These are phyloP conservation scores for Sander vitreus DNA, from an alignment of 2,113 vertebrate species.

Conservation along the genomic window DNA sequence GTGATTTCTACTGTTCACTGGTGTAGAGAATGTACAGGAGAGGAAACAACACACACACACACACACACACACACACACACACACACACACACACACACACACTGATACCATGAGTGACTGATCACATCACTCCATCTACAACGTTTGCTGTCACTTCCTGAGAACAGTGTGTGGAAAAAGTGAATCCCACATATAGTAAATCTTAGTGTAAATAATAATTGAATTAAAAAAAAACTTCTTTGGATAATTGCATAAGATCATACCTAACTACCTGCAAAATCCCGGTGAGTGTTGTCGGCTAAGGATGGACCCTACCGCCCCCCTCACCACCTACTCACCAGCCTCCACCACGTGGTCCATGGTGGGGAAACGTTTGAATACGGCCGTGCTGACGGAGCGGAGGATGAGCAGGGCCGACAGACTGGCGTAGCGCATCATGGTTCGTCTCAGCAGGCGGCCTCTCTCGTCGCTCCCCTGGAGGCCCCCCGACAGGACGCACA, in stretches of 20 bases:
- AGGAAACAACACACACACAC: conserved; percentile 18
- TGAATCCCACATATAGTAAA: neutral
- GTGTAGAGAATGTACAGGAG: conserved; percentile 31
- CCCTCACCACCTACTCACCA: conserved; percentile 76
- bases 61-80: conserved; percentile 5
- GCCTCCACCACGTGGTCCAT: conserved; percentile 95
- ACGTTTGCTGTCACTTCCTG: neutral
- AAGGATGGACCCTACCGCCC: neutral
- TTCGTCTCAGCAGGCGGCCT: conserved; percentile 90
- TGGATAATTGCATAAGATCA: neutral
- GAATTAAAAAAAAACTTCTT: neutral
- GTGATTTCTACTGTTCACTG: conserved; percentile 15
- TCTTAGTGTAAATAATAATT: neutral
- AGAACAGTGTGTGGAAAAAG: neutral
- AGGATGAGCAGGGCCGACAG: conserved; percentile 92
- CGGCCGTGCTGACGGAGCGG: conserved; percentile 92
- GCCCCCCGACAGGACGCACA: conserved; percentile 88
- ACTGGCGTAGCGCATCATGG: conserved; percentile 92
- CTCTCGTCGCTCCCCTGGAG: conserved; percentile 90
- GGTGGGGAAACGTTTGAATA: conserved; percentile 94
- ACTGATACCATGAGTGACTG: neutral
- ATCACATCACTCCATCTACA: neutral
- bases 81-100: conserved; percentile 11
- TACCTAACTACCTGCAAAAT: neutral
- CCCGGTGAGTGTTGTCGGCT: neutral